Base-by-base conservation (phyloP, 2,888 invertebrate genomes). In the Eledone cirrhosa region DNA sequence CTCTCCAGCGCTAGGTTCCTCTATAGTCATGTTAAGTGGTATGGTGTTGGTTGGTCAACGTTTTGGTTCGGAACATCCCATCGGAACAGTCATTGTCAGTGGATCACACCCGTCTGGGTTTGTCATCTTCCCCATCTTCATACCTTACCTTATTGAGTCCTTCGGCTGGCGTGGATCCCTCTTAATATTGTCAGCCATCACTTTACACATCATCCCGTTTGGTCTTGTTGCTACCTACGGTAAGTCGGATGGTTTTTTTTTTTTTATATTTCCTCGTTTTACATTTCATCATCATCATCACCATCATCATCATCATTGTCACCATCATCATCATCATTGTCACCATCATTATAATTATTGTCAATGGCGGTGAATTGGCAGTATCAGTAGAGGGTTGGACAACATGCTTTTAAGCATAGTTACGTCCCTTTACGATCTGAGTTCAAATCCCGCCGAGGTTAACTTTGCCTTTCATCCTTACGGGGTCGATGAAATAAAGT, bases 81-180 rank as follows among this genome's bases (percentile, higher is more conserved):
- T 69, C 7, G 29, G 29, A 11, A 31, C 27, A 1, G 69, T 16
- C 16, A 29, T 69, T n/a, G n/a, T 69, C 16, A 69, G 29, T 69
- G 69, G 13, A 11, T 67, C 67, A 29, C 67, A 67, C 29, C 67
- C 67, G 11, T 27, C 67, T 24, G 67, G 67, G n/a, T 67, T 67
- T 19, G 31, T 67, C 31, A 13, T 67, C 24, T 67, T 67, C 29
- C 67, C 67, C 7, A 27, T 16, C 4, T 29, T 67, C 14, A 67
- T 67, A 31, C 67, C 67, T 1, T 3, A 29, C 16, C 8, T 67
- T 19, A 67, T 67, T 67, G n/a, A 67, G 1, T 4, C 7, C 4
- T 67, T 29, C 14, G 22, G 22, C 29, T 67, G 67, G 67, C 19
- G 67, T 19, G 67, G 67, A 27, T 27, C 67, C 5, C 5, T 29